Evolutionary conservation across 1,140 invertebrate species (phyloP), one percentile per base, ranked within the genome.

Genomic region (Drosophila cardini): DNA sequence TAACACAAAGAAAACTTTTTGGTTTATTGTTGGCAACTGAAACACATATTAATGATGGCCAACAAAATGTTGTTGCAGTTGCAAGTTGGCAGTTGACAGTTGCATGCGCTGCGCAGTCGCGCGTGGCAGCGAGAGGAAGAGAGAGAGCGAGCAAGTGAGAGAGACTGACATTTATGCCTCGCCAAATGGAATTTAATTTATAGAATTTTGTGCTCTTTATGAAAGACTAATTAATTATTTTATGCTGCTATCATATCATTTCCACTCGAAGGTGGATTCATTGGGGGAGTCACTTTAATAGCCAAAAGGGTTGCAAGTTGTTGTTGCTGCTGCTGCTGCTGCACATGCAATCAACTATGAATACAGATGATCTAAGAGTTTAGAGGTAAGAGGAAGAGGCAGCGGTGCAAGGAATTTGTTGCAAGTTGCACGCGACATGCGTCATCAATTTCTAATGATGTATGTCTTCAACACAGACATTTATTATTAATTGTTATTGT

Each of bases 371-470:
- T 56, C 57, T 18, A 52, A 3, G 11, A 26, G 34, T 9, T 5
- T 4, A 26, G 21, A 26, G 34, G 11, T 5, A 26, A 26, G 21
- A 2, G 4, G 46, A 7, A n/a, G 38, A 18, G 34, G 7, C 16
- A 53, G 10, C 40, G 26, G 46, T 13, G 21, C 7, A 11, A 15
- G 11, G n/a, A 40, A 74, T 42, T 13, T 40, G 69, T 13, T 55
- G 50, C 42, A 43, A 70, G 80, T 84, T 89, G 84, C 84, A 89
- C 80, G 84, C 80, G 84, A 89, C 85, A 90, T 90, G 84, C 84
- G 85, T 89, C 84, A 90, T 89, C 84, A 90, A 89, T 89, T 89
- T 89, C 84, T 89, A 89, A 89, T 90, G 84, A 89, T 89, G 74
- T 85, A 78, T 90, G 85, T 90, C 85, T 90, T 53, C 71, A 68